These are phyloP conservation scores for Lepidocyrtoides sp. DNA, from an alignment of 2,888 invertebrate species.

Conservation along the genomic window DNA sequence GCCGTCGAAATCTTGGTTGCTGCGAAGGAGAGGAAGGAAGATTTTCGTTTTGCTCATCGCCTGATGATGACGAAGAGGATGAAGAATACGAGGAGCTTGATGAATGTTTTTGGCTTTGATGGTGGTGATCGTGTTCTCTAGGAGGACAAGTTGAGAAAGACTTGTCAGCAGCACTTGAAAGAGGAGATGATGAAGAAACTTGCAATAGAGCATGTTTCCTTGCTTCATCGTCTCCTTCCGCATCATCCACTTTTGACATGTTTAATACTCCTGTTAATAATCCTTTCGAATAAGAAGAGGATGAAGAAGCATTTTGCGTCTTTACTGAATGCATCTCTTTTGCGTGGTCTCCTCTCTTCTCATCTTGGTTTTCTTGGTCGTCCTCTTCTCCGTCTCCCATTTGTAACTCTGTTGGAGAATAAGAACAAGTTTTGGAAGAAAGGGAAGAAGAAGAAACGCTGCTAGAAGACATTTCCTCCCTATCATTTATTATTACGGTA, in stretches of 20 bases:
- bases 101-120: conserved; percentile 43
- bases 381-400: not conserved
- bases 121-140: conserved; percentile 34
- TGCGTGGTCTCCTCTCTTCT: not conserved
- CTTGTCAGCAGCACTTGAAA: conserved; percentile 62
- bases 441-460: conserved; percentile 40
- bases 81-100: conserved; percentile 31
- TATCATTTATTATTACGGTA: conserved; percentile 5
- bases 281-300: conserved; percentile 14
- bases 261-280: conserved; percentile 50
- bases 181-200: conserved; percentile 67
- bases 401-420: conserved; percentile 29
- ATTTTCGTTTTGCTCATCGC: conserved; percentile 69
- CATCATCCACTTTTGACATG: conserved; percentile 66
- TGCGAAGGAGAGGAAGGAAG: not conserved
- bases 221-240: conserved; percentile 52
- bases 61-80: conserved; percentile 71
- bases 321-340: conserved; percentile 2
- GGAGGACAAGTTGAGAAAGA: conserved; percentile 53
- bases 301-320: not conserved
- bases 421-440: conserved; percentile 40
- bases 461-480: not conserved
- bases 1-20: conserved; percentile 73
- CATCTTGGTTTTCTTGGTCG: not conserved
- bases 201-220: conserved; percentile 66